phyloP scores from a whole-genome alignment of 2,797 vertebrate genomes.

The Adrianichthys oophorus region DNA sequence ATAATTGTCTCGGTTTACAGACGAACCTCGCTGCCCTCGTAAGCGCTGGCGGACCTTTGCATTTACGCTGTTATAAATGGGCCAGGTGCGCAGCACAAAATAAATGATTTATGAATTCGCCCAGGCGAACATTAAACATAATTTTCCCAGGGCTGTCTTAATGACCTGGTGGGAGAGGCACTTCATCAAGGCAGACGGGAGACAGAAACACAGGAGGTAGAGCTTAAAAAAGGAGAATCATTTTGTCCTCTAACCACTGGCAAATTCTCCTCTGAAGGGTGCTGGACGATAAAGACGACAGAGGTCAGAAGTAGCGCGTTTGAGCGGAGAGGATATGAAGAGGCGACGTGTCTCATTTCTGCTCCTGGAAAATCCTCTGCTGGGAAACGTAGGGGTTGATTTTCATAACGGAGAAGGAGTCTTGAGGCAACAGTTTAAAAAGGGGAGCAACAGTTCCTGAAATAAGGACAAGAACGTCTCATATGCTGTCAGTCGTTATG shows the following conservation, averaged over 20 bases:
- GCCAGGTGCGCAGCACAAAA: constrained; percentile 75
- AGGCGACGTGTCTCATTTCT: constrained; percentile 27
- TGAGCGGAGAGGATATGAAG: constrained; percentile 53
- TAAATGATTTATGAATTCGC: constrained; percentile 81
- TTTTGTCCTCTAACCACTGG: constrained; percentile 54
- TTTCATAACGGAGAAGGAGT: constrained; percentile 28
- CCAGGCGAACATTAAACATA: constrained; percentile 76
- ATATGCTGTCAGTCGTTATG: too few relatives aligned
- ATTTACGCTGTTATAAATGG: constrained; percentile 72
- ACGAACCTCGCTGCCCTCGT: constrained; percentile 45
- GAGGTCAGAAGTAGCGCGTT: constrained; percentile 45
- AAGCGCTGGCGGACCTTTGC: constrained; percentile 62
- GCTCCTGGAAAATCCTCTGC: constrained; percentile 35
- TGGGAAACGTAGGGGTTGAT: constrained; percentile 28
- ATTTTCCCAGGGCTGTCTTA: constrained; percentile 80
- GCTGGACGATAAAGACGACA: constrained; percentile 35
- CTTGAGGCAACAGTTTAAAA: constrained; percentile 28
- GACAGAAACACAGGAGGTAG: constrained; percentile 59
- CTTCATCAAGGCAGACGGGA: constrained; percentile 72
- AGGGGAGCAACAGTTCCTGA: constrained; percentile 17
- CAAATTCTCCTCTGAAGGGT: constrained; percentile 13
- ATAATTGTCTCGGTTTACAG: constrained; percentile 52
- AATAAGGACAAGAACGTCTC: too few relatives aligned
- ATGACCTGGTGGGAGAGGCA: constrained; percentile 77
- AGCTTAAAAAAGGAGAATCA: constrained; percentile 37